Conservation (phyloP, 2,113 vertebrate genomes). For the Boleophthalmus pectinirostris region DNA sequence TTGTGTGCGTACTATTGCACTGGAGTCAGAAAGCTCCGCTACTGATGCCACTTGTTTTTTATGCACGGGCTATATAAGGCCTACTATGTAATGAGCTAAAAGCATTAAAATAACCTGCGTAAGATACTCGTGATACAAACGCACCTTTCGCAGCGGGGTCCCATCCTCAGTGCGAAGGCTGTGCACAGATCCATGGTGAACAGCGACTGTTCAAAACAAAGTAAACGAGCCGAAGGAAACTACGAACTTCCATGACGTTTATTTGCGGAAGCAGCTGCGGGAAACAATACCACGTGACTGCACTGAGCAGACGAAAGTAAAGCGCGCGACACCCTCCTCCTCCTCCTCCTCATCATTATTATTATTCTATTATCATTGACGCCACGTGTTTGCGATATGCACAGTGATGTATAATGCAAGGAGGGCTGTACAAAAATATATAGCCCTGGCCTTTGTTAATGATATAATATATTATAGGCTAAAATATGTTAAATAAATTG, state of each 20-base stretch:
- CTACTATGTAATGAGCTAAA: not conserved
- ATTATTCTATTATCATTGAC: too few relatives aligned
- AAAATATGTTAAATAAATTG: not conserved
- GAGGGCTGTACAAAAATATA: too few relatives aligned
- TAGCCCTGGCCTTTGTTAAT: not conserved
- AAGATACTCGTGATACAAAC: not conserved
- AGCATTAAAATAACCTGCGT: not conserved
- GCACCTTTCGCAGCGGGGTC: not conserved
- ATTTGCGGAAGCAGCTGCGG: constrained; percentile 47
- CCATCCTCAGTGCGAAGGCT: not conserved
- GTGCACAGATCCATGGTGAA: too few relatives aligned
- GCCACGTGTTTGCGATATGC: too few relatives aligned
- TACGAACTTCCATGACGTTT: constrained; percentile 1
- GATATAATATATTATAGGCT: too few relatives aligned
- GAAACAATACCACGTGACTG: constrained; percentile 39
- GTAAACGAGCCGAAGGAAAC: not conserved
- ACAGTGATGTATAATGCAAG: too few relatives aligned
- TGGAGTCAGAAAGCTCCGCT: too few relatives aligned
- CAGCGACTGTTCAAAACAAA: not conserved
- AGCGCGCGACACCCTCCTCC: too few relatives aligned
- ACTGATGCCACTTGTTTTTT: too few relatives aligned
- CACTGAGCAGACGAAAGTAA: too few relatives aligned
- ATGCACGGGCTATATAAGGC: not conserved
- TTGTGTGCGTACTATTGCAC: too few relatives aligned
- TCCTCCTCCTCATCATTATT: too few relatives aligned